These are phyloP conservation scores for Mionectes macconnelli DNA, from an alignment of 2,113 vertebrate species.

Conservation along the genomic window DNA sequence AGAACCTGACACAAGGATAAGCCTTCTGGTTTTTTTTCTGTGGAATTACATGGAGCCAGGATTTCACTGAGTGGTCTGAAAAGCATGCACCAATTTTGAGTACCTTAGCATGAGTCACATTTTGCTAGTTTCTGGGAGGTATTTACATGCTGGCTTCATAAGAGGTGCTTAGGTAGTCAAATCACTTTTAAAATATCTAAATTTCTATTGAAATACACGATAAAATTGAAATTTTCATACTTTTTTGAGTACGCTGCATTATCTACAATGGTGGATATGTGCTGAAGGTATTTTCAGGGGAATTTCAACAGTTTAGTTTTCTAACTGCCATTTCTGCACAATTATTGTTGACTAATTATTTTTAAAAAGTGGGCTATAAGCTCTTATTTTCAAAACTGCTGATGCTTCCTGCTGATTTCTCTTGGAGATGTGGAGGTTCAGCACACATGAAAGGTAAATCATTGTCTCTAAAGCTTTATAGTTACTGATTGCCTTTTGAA, in stretches of 20 bases:
- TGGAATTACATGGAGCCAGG: neutral
- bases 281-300: neutral
- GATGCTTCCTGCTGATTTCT: neutral
- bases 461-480: neutral
- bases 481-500: neutral
- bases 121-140: neutral
- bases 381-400: neutral
- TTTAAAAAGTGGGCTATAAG: neutral
- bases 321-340: neutral
- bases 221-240: neutral
- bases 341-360: neutral
- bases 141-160: neutral
- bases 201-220: neutral
- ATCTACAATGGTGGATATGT: neutral
- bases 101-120: neutral
- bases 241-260: neutral
- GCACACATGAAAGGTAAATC: neutral
- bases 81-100: neutral
- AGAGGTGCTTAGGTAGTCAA: neutral
- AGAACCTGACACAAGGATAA: neutral
- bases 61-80: neutral
- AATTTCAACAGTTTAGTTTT: neutral
- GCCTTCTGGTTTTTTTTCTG: neutral
- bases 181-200: neutral
- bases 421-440: neutral